Percentiles rank a stretch among this genome's conserved stretches.
These are phyloP conservation scores for Polyommatus icarus DNA, from an alignment of 2,888 invertebrate genomes.

Conservation along the genomic window DNA sequence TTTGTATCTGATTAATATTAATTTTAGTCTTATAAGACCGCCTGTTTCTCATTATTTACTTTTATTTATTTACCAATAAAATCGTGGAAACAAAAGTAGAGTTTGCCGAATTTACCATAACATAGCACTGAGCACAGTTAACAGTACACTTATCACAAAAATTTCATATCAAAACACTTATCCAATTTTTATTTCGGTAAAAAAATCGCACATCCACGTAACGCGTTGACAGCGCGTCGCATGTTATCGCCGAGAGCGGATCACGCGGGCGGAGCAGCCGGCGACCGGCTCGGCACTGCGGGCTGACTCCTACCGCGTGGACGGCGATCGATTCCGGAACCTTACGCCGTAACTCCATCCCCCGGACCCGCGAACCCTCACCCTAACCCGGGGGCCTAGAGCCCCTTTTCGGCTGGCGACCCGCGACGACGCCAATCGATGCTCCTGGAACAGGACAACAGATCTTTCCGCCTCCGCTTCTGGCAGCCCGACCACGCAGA, in stretches of 20 bases:
- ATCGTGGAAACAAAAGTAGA: slow-evolving; percentile 34
- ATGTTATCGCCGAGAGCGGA: slow-evolving; percentile 53
- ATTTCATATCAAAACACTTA: slow-evolving; percentile 31
- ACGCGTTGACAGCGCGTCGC: slow-evolving; percentile 67
- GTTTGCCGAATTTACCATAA: slow-evolving; percentile 36
- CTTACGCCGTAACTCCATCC: slow-evolving; percentile 58
- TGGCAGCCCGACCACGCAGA: slow-evolving; percentile 54
- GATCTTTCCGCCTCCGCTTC: slow-evolving; percentile 73
- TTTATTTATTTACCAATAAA: slow-evolving; percentile 15
- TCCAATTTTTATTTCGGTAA: slow-evolving; percentile 41
- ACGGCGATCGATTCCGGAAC: slow-evolving; percentile 53
- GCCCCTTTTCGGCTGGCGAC: slow-evolving; percentile 42
- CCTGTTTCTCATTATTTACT: background rate
- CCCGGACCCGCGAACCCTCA: slow-evolving; percentile 47
- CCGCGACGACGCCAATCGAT: slow-evolving; percentile 68
- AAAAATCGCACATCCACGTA: slow-evolving; percentile 52
- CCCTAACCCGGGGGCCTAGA: slow-evolving; percentile 43
- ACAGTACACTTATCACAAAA: slow-evolving; percentile 24
- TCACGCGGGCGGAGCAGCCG: slow-evolving; percentile 61
- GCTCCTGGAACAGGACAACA: slow-evolving; percentile 75
- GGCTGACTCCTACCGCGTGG: slow-evolving; percentile 68
- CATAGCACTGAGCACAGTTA: slow-evolving; percentile 33
- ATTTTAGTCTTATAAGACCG: background rate
- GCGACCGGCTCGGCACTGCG: slow-evolving; percentile 75
- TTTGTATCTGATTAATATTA: background rate